phyloP scores from a whole-genome alignment of 2,113 vertebrate species.

The Aptenodytes forsteri region DNA sequence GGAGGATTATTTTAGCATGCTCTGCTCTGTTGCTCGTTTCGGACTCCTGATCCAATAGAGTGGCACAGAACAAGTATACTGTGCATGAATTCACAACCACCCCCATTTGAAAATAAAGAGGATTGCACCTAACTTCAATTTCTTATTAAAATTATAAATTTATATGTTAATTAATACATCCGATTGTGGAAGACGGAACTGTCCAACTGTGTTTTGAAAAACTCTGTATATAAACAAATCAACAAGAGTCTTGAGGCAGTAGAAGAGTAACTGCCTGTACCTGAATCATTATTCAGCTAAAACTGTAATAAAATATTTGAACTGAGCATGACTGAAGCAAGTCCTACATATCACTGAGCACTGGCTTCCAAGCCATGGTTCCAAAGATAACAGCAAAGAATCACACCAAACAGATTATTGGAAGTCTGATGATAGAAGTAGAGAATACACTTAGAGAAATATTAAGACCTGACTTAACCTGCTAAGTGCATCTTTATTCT shows the following conservation, averaged over 20 bases:
- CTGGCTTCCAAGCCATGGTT: background rate
- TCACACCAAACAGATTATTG: background rate
- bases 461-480: background rate
- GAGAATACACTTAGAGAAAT: background rate
- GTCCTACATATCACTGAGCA: background rate
- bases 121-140: background rate
- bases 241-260: background rate
- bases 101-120: background rate
- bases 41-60: background rate
- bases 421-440: background rate
- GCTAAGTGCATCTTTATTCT: background rate
- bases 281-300: background rate
- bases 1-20: background rate
- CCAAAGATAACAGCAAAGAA: background rate
- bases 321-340: background rate
- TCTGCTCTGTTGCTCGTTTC: background rate
- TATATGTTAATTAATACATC: background rate
- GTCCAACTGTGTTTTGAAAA: background rate
- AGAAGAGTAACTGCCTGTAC: background rate
- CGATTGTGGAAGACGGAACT: background rate
- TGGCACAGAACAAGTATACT: background rate
- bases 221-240: background rate
- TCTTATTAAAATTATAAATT: background rate
- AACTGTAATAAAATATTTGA: background rate
- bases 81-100: background rate